Conservation (phyloP, 2,888 invertebrate genomes). For the Tiphia femorata region DNA sequence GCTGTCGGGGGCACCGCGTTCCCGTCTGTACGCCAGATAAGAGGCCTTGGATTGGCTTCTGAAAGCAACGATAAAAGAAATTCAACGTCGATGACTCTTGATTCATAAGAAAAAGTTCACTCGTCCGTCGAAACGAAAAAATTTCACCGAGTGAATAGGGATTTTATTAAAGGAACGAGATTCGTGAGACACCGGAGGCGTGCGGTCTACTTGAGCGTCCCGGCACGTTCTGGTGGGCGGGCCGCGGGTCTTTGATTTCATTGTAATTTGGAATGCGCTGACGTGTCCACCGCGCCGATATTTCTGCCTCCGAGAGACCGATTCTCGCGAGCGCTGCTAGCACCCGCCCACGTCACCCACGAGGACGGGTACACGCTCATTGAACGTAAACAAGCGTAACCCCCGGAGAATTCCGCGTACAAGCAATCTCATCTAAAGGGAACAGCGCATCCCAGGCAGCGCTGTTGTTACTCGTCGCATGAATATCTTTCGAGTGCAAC, state of each 20-base stretch:
- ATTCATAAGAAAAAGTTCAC: too few relatives aligned
- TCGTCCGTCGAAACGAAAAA: too few relatives aligned
- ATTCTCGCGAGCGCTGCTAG: too few relatives aligned
- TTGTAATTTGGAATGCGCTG: conserved; percentile 11
- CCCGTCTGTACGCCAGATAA: conserved; percentile 79
- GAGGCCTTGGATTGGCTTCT: conserved; percentile 85
- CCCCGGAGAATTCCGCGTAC: too few relatives aligned
- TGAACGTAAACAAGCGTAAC: conserved; percentile 11
- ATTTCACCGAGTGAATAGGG: too few relatives aligned
- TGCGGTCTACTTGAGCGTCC: too few relatives aligned
- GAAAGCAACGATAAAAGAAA: conserved; percentile 51
- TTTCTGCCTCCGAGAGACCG: conserved; percentile 9
- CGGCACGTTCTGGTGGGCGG: neutral
- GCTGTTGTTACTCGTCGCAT: too few relatives aligned
- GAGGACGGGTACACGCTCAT: neutral
- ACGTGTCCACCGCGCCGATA: conserved; percentile 3
- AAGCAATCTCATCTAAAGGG: too few relatives aligned
- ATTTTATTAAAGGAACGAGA: neutral
- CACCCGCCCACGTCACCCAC: conserved; percentile 8
- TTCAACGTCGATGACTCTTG: too few relatives aligned
- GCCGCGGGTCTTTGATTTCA: conserved; percentile 10
- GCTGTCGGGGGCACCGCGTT: conserved; percentile 78
- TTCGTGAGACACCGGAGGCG: too few relatives aligned
- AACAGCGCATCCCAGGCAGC: too few relatives aligned
- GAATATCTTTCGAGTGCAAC: too few relatives aligned